phyloP scores from a whole-genome alignment of 2,113 vertebrate species.

The mouse (Mus musculus) region GRCm39 chr1:75050501-75051000 shows the following conservation, averaged over 20 bases:
- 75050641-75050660: no score
- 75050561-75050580: not conserved
- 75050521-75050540: not conserved
- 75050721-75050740: not conserved
- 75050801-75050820: not conserved
- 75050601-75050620: no score
- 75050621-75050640: no score
- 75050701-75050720: not conserved
- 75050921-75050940: slow-evolving; percentile 25
- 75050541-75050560: not conserved
- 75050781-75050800: not conserved
- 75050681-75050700: not conserved
- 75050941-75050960: slow-evolving; percentile 11
- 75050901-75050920: not conserved
- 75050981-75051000: not conserved
- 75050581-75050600: not conserved
- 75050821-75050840: not conserved
- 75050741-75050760: not conserved
- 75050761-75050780: not conserved
- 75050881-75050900: not conserved
- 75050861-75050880: not conserved
- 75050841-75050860: not conserved
- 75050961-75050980: not conserved
- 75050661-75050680: not conserved
- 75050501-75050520: not conserved